A percentile compares a stretch with the other conserved stretches of the same genome.
Evolutionary conservation across 2,888 invertebrate species (phyloP).

Genomic region (Parnassius mnemosyne): DNA sequence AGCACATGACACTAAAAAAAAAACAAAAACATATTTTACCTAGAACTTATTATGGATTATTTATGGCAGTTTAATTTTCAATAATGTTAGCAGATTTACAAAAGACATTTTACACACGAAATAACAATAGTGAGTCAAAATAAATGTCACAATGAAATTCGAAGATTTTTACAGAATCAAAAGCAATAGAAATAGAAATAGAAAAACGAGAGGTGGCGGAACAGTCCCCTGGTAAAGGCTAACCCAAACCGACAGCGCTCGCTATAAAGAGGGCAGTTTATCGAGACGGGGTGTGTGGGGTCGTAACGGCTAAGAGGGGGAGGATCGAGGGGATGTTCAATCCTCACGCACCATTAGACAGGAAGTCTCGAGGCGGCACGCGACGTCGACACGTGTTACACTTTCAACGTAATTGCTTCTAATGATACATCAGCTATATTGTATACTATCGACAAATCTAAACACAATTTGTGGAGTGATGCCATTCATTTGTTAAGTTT

Average conservation of each 20-base stretch:
- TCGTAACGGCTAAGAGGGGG: constrained; percentile 28
- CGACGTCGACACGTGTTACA: constrained; percentile 71
- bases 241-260: constrained; percentile 23
- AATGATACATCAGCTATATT: constrained; percentile 46
- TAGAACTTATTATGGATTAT: too few relatives aligned
- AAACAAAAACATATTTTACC: too few relatives aligned
- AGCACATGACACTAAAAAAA: too few relatives aligned
- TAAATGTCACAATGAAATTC: constrained; percentile 11
- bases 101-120: too few relatives aligned
- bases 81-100: too few relatives aligned
- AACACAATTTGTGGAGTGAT: constrained; percentile 17
- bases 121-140: not conserved
- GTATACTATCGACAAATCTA: constrained; percentile 21
- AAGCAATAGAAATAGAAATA: constrained; percentile 18
- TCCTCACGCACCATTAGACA: constrained; percentile 73
- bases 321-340: constrained; percentile 36
- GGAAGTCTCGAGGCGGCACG: constrained; percentile 61
- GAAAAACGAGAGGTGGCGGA: constrained; percentile 23
- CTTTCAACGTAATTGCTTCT: constrained; percentile 75
- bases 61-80: too few relatives aligned
- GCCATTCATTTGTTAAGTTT: constrained; percentile 14
- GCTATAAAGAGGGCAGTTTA: constrained; percentile 60
- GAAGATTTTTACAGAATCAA: not conserved
- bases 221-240: constrained; percentile 24
- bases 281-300: constrained; percentile 39